A percentile compares a stretch with the other conserved stretches of the same genome.
Evolutionary conservation across 2,113 vertebrate species (phyloP).

Genomic region (Barnardius zonarius): DNA sequence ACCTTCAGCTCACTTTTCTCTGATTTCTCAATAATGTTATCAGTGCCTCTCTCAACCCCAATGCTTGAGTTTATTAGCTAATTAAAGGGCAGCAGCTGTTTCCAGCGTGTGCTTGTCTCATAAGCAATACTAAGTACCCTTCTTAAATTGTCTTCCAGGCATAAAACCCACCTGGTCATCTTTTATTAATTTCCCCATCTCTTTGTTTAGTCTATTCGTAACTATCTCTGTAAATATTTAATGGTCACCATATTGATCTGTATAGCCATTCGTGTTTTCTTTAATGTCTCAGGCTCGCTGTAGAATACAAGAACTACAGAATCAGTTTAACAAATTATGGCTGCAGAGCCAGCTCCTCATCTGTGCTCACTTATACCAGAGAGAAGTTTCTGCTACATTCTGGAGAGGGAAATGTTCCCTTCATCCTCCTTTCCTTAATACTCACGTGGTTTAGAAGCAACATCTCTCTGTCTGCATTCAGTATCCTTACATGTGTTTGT

Average conservation of each 20-base stretch:
- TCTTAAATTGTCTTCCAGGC: slow-evolving; percentile 49
- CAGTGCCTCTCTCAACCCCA: background rate
- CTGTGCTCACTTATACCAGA: background rate
- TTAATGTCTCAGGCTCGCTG: slow-evolving; percentile 18
- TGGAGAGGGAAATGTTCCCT: background rate
- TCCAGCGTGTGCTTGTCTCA: slow-evolving; percentile 7
- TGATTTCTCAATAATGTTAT: background rate
- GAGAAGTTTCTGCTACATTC: background rate
- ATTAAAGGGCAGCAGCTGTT: slow-evolving; percentile 24
- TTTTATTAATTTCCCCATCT: slow-evolving; percentile 57
- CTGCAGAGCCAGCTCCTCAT: background rate
- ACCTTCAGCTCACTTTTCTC: background rate
- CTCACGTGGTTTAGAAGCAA: background rate
- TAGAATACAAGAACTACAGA: slow-evolving; percentile 1
- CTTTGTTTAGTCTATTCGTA: slow-evolving; percentile 56
- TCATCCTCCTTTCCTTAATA: background rate
- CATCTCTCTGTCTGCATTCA: background rate
- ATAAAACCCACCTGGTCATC: slow-evolving; percentile 42
- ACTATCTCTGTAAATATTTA: slow-evolving; percentile 70
- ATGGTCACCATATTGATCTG: slow-evolving; percentile 56
- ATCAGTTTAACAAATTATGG: background rate
- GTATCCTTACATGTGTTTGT: background rate
- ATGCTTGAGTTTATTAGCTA: background rate
- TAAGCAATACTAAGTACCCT: background rate
- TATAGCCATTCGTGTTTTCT: slow-evolving; percentile 25